phyloP scores from a whole-genome alignment of 2,888 invertebrate species.

The Chloromyia formosa region DNA sequence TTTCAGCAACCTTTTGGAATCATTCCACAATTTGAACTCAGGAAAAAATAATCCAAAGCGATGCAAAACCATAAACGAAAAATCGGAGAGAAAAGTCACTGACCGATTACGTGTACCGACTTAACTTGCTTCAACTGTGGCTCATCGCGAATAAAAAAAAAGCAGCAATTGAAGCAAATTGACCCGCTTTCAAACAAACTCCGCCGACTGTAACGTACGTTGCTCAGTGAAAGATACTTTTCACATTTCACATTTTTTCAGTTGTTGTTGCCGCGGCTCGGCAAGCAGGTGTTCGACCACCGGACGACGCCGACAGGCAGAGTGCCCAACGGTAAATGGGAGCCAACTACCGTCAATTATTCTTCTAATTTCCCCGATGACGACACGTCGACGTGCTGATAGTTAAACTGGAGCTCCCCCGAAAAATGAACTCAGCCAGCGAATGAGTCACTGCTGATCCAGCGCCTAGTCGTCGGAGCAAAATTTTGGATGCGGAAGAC shows the following conservation, averaged over 20 bases:
- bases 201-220: not conserved
- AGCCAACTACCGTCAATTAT: not conserved
- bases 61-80: no score
- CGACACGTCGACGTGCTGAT: constrained; percentile 29
- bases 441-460: constrained; percentile 12
- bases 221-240: constrained; percentile 10
- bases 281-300: constrained; percentile 16
- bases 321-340: constrained; percentile 12
- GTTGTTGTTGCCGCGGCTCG: no score
- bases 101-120: no score
- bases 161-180: not conserved
- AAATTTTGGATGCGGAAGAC: constrained; percentile 11
- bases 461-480: not conserved
- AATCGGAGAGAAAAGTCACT: no score
- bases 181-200: not conserved
- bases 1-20: no score
- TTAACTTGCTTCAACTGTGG: not conserved
- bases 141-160: no score
- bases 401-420: constrained; percentile 28
- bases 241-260: not conserved
- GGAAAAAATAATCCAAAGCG: no score
- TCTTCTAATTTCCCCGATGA: constrained; percentile 20
- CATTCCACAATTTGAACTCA: no score
- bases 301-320: not conserved
- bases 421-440: constrained; percentile 13